Conservation (phyloP, 2,797 vertebrate species). For the Spondyliosoma cantharus region DNA sequence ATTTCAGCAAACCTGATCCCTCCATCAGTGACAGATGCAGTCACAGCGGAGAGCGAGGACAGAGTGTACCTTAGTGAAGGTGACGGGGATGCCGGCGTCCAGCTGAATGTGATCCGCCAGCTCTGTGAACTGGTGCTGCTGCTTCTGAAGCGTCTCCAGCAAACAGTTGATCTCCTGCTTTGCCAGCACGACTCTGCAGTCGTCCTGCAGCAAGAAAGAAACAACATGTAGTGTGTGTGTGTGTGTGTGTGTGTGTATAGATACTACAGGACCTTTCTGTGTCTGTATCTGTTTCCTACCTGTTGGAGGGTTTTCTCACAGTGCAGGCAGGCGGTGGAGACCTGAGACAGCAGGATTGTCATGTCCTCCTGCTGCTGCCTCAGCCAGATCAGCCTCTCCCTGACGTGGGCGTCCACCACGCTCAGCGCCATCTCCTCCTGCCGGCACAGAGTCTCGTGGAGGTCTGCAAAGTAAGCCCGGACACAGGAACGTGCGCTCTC, state of each 20-base stretch:
- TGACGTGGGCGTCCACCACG: slow-evolving; percentile 96
- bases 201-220: slow-evolving; percentile 85
- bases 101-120: slow-evolving; percentile 96
- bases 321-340: slow-evolving; percentile 97
- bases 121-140: slow-evolving; percentile 98
- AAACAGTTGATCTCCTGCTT: slow-evolving; percentile 98
- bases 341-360: slow-evolving; percentile 97
- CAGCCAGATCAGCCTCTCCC: slow-evolving; percentile 97
- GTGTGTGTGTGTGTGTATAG: too few species aligned
- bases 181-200: slow-evolving; percentile 96
- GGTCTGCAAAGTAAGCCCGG: slow-evolving; percentile 96
- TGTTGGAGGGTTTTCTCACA: slow-evolving; percentile 98
- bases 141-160: slow-evolving; percentile 95
- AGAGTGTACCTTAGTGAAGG: slow-evolving; percentile 94
- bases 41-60: not conserved
- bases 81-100: slow-evolving; percentile 98
- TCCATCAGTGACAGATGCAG: not conserved
- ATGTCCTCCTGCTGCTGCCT: slow-evolving; percentile 99
- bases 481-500: slow-evolving; percentile 97
- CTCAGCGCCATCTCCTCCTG: slow-evolving; percentile 99
- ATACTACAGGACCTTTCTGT: too few species aligned
- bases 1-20: not conserved
- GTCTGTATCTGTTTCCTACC: slow-evolving; percentile 76
- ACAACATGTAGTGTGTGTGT: not conserved
- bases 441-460: slow-evolving; percentile 97